phyloP scores from a whole-genome alignment of 53 echinoderm and acorn worm species.

The Patiria pectinifera region DNA sequence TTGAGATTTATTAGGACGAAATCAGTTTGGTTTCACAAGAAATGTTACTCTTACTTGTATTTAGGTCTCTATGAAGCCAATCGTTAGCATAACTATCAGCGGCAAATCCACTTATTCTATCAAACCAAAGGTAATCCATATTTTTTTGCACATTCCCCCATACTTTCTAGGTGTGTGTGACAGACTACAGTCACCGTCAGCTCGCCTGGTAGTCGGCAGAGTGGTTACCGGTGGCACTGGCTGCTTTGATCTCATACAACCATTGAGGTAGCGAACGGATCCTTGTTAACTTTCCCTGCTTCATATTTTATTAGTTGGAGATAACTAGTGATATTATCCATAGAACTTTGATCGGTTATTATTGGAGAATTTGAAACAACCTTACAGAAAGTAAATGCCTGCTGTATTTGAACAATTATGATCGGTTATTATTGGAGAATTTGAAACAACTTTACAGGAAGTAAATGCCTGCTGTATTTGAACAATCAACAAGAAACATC shows the following conservation, averaged over 20 bases:
- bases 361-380: too few species aligned
- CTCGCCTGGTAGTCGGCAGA: constrained; percentile 90
- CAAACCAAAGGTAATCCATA: background rate
- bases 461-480: too few species aligned
- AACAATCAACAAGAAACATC: too few species aligned
- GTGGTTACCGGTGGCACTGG: constrained; percentile 95
- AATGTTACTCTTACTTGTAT: too few species aligned
- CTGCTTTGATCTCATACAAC: constrained; percentile 91
- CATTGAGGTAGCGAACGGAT: background rate
- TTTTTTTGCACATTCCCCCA: background rate
- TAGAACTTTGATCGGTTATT: too few species aligned
- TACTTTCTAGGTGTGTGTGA: constrained; percentile 76
- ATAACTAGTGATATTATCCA: background rate
- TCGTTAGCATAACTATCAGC: background rate
- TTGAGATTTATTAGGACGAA: too few species aligned
- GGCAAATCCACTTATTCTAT: background rate
- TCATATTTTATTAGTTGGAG: background rate
- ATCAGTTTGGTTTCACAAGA: too few species aligned
- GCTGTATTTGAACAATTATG: too few species aligned
- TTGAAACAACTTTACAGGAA: too few species aligned
- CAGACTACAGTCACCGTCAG: constrained; percentile 88
- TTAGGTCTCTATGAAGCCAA: too few species aligned
- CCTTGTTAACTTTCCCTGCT: background rate
- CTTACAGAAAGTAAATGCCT: too few species aligned
- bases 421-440: too few species aligned